Evolutionary conservation across 2,888 invertebrate species (phyloP), one percentile per base, ranked within the genome.

Genomic region (Polietes domitor): DNA sequence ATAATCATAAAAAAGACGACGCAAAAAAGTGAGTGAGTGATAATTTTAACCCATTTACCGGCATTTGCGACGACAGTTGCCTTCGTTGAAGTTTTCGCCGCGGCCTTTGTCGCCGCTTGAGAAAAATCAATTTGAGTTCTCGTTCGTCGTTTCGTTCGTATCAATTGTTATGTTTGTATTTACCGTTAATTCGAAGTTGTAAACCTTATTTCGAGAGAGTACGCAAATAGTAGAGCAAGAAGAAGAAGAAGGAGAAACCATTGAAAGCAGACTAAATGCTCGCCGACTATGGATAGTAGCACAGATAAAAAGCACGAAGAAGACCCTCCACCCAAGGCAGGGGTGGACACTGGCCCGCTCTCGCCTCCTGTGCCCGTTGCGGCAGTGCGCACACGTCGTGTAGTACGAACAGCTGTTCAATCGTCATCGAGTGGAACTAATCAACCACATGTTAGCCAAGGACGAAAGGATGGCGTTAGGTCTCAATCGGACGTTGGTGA

Each of bases 281-380:
- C 50, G 73, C 63, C 76, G 81, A 81, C 87, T 87, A 92, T 91
- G 92, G 91, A 91, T 85, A 89, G 87, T 85, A 88, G 90, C 87
- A 87, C 90, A 87, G 88, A 86, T 86, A 89, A 88, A 80, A 88
- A 88, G 71, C 74, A 79, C 53, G 76, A 81, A 10, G 89, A 89
- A 87, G 90, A 90, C 88, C 89, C 89, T 85, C 87, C 89, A 85
- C 87, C 89, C 83, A 83, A 87, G 85, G 76, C 87, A 86, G 87
- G 82, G 71, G 84, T 74, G 58, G 83, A 32, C 74, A 80, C 53
- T 72, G 81, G 74, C 55, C 77, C 71, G 15, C 83, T 61, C 26
- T 79, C 72, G 37, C 75, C 61, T 43, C 53, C 74, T 9, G 68
- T 80, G 43, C 90, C 91, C 82, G 87, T 89, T 80, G 89, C 90